Evolutionary conservation across 2,888 invertebrate species (phyloP).

Genomic region (Agrochola lychnidis): DNA sequence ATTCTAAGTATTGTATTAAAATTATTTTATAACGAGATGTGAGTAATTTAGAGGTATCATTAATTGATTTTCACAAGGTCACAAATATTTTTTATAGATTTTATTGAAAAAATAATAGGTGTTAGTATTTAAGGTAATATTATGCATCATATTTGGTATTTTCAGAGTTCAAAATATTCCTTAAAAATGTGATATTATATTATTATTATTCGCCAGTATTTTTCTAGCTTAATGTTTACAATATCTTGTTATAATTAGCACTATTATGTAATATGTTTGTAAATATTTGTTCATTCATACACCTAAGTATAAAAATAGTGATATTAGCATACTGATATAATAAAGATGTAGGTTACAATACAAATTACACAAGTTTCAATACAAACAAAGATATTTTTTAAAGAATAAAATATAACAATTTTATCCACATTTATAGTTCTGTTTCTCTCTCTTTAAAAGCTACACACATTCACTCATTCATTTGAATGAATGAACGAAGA

Average conservation of each 20-base stretch:
- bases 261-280: conserved; percentile 34
- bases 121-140: conserved; percentile 7
- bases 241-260: conserved; percentile 16
- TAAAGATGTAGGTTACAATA: conserved; percentile 38
- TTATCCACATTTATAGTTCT: background rate
- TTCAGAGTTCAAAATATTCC: conserved; percentile 29
- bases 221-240: conserved; percentile 16
- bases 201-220: conserved; percentile 47
- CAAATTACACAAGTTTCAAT: conserved; percentile 5
- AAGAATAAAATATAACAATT: background rate
- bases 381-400: conserved; percentile 15
- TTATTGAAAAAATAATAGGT: conserved; percentile 2
- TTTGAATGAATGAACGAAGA: conserved; percentile 9
- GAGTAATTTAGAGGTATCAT: background rate
- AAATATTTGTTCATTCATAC: conserved; percentile 41
- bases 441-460: background rate
- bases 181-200: conserved; percentile 52
- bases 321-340: conserved; percentile 42
- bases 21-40: background rate
- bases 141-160: conserved; percentile 9
- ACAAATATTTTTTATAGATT: background rate
- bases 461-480: background rate
- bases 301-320: conserved; percentile 38
- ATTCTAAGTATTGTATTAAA: background rate
- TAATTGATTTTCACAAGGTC: conserved; percentile 8